A percentile compares a stretch with the other conserved stretches of the same genome.
Conservation (phyloP, 2,113 vertebrate species). For the Lucifuga dentata region DNA sequence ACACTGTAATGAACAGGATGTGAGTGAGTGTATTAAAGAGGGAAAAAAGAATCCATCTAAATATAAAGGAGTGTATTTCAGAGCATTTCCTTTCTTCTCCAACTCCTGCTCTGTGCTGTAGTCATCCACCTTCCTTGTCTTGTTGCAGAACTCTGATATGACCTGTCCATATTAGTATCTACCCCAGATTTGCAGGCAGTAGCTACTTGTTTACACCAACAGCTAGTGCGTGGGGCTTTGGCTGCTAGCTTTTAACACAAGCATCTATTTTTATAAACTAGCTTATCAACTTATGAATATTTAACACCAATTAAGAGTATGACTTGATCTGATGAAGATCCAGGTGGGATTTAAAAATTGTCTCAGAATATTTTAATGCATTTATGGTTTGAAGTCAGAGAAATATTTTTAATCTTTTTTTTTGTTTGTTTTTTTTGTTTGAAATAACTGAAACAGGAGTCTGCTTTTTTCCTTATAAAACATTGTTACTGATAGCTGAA, state of each 20-base stretch:
- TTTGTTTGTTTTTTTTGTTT: too few species aligned
- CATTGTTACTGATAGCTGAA: constrained; percentile 8
- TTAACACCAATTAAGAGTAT: constrained; percentile 18
- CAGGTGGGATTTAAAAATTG: too few species aligned
- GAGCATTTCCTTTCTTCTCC: background rate
- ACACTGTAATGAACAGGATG: background rate
- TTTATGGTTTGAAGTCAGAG: too few species aligned
- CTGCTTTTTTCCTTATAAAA: too few species aligned
- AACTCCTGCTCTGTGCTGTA: constrained; percentile 12
- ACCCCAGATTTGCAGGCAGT: constrained; percentile 65
- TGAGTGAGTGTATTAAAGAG: background rate
- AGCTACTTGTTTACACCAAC: constrained; percentile 66
- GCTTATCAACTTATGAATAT: constrained; percentile 53
- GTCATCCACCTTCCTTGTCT: constrained; percentile 27
- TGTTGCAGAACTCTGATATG: constrained; percentile 38
- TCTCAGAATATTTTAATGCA: too few species aligned
- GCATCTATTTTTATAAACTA: constrained; percentile 56
- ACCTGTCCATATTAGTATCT: constrained; percentile 55
- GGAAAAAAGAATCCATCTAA: background rate
- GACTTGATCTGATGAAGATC: too few species aligned
- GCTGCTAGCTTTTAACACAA: constrained; percentile 41
- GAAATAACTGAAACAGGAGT: too few species aligned
- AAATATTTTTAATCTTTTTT: too few species aligned
- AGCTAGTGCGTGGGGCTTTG: constrained; percentile 56
- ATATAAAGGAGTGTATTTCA: background rate